phyloP scores from a whole-genome alignment of 2,113 vertebrate species.

The Suricata suricatta region DNA sequence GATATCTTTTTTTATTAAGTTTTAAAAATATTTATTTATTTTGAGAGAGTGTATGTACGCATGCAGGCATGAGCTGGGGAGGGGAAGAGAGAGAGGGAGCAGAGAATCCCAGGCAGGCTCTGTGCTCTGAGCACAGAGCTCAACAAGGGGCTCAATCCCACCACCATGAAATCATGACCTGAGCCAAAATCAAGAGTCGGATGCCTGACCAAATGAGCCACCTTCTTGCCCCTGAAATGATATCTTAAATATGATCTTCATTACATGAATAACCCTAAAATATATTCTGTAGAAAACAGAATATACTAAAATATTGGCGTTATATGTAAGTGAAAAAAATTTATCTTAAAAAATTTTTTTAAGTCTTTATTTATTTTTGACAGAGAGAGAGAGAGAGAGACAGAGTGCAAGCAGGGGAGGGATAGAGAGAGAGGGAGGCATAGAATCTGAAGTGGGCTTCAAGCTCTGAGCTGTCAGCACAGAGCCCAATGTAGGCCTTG shows the following conservation, averaged over 20 bases:
- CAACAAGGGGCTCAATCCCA: not conserved
- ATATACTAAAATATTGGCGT: not conserved
- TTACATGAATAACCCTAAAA: not conserved
- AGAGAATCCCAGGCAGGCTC: not conserved
- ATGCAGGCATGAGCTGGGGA: not conserved
- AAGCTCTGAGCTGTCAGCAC: too few relatives aligned
- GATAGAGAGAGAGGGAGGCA: not conserved
- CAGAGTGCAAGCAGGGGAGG: not conserved
- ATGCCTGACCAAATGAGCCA: not conserved
- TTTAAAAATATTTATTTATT: too few relatives aligned
- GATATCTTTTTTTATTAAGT: too few relatives aligned
- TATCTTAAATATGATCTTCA: not conserved
- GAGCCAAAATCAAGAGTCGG: not conserved
- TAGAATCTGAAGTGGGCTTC: too few relatives aligned
- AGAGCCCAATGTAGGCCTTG: too few relatives aligned
- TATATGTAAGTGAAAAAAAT: constrained; percentile 21
- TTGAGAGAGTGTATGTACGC: not conserved
- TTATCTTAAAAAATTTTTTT: not conserved
- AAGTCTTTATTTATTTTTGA: not conserved
- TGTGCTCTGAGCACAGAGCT: not conserved
- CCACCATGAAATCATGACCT: not conserved
- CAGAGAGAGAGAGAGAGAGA: not conserved
- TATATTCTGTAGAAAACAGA: not conserved
- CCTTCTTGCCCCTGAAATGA: not conserved
- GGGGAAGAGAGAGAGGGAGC: not conserved